phyloP scores from a whole-genome alignment of 2,113 vertebrate genomes.

The Tympanuchus pallidicinctus region DNA sequence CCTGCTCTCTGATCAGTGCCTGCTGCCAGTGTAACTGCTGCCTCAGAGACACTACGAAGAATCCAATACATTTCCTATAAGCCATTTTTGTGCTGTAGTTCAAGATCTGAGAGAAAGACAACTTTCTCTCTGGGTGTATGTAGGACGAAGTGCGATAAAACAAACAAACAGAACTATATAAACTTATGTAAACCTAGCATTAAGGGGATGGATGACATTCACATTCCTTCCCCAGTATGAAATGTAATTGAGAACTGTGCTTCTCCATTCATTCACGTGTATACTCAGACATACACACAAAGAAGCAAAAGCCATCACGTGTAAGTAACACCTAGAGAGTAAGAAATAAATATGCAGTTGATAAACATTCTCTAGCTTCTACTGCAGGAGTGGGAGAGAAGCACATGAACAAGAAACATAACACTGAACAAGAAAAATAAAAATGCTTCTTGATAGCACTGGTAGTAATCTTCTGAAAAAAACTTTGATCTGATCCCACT shows the following conservation, averaged over 20 bases:
- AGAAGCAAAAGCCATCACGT: not conserved
- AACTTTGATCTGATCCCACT: not conserved
- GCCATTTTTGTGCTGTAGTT: not conserved
- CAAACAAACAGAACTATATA: not conserved
- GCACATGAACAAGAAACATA: not conserved
- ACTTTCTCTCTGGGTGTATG: not conserved
- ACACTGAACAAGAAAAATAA: not conserved
- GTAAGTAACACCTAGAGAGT: not conserved
- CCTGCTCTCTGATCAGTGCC: not conserved
- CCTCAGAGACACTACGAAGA: not conserved
- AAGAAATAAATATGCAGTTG: not conserved
- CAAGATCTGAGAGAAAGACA: not conserved
- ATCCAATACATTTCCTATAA: not conserved
- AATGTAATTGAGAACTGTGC: not conserved
- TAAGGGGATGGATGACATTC: not conserved
- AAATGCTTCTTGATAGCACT: not conserved
- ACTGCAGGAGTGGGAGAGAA: not conserved
- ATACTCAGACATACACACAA: not conserved
- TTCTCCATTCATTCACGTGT: not conserved
- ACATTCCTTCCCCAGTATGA: not conserved
- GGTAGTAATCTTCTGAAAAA: slow-evolving; percentile 6
- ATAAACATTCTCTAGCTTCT: not conserved
- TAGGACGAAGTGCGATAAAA: not conserved
- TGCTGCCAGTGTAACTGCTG: not conserved
- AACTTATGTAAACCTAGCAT: not conserved